A percentile compares a stretch with the other conserved stretches of the same genome.
Evolutionary conservation across 2,888 invertebrate genomes (phyloP).

Genomic region (Eilema depressum): DNA sequence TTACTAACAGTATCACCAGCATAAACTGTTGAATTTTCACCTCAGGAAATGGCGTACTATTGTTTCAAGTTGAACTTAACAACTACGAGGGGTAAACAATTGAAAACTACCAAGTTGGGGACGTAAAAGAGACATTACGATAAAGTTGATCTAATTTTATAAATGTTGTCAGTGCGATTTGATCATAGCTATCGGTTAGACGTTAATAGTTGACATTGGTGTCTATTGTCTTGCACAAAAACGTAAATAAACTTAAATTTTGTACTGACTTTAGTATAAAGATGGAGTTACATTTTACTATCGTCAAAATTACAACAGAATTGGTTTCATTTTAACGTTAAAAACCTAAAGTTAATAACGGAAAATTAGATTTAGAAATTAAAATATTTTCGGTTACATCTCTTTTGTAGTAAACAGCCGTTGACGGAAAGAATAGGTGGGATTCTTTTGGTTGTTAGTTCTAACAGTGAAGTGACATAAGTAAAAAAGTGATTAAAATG

Average conservation of each 20-base stretch:
- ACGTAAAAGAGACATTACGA: conserved; percentile 33
- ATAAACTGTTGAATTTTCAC: conserved; percentile 41
- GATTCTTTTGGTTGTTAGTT: not conserved
- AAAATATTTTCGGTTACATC: not conserved
- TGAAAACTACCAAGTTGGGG: conserved; percentile 35
- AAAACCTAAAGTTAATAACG: not conserved
- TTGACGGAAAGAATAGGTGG: too few species aligned
- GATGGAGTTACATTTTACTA: not conserved
- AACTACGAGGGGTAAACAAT: conserved; percentile 34
- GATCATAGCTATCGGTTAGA: conserved; percentile 35
- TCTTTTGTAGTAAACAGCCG: not conserved
- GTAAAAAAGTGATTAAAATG: conserved; percentile 58
- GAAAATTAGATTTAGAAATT: not conserved
- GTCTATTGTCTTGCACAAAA: not conserved
- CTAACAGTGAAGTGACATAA: conserved; percentile 30
- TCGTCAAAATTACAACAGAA: not conserved
- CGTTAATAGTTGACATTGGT: conserved; percentile 21
- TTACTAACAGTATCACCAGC: conserved; percentile 35
- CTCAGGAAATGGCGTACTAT: conserved; percentile 42
- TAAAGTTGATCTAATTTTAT: conserved; percentile 32
- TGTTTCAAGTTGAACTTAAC: conserved; percentile 35
- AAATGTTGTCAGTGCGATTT: conserved; percentile 38
- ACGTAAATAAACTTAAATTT: not conserved
- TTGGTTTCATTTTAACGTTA: not conserved
- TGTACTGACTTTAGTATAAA: not conserved